phyloP scores from a whole-genome alignment of 2,888 invertebrate genomes.

The Noctua pronuba region DNA sequence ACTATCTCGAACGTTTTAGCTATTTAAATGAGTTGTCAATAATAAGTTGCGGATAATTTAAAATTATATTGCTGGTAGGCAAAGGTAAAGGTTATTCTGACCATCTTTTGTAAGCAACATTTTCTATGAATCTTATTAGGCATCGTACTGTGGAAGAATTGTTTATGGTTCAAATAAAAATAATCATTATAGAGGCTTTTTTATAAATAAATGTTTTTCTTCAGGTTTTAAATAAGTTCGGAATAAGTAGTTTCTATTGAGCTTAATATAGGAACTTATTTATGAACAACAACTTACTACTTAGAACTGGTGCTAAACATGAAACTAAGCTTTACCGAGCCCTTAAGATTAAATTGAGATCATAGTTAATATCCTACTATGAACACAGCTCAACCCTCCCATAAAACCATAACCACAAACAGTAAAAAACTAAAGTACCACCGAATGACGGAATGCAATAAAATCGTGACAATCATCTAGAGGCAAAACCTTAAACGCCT shows the following conservation, averaged over 20 bases:
- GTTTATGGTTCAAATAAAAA: not conserved
- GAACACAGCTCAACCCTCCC: slow-evolving; percentile 11
- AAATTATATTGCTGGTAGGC: slow-evolving; percentile 67
- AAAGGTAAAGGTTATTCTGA: slow-evolving; percentile 40
- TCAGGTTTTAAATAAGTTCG: not conserved
- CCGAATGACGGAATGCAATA: slow-evolving; percentile 76
- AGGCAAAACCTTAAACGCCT: slow-evolving; percentile 79
- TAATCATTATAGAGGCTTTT: not conserved
- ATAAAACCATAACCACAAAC: slow-evolving; percentile 33
- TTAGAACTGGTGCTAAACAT: not conserved
- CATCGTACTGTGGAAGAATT: not conserved
- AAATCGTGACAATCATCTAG: slow-evolving; percentile 86
- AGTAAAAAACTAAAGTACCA: slow-evolving; percentile 59
- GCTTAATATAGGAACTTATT: not conserved
- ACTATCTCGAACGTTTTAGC: slow-evolving; percentile 75
- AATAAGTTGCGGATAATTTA: slow-evolving; percentile 76
- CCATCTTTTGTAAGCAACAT: slow-evolving; percentile 22
- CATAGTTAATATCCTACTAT: slow-evolving; percentile 1
- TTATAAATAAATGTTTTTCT: not conserved
- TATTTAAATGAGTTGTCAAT: slow-evolving; percentile 86
- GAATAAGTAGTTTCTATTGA: not conserved
- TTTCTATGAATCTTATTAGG: slow-evolving; percentile 10
- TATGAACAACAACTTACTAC: not conserved
- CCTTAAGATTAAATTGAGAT: not conserved
- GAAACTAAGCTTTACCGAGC: not conserved